Evolutionary conservation across 1,140 invertebrate genomes (phyloP).

Genomic region (Liolophura sinensis): DNA sequence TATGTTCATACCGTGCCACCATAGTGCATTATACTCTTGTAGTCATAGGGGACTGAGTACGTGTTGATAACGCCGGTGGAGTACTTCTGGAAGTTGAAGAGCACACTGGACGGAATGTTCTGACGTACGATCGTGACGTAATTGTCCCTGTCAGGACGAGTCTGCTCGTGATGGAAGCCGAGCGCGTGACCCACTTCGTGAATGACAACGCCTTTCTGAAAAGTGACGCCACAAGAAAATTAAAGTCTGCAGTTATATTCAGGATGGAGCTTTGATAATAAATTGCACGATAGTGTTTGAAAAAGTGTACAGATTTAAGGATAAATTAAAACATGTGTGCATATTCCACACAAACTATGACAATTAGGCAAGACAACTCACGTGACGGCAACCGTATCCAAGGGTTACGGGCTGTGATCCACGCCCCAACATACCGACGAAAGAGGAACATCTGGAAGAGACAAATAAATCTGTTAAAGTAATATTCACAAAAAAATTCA

Average conservation of each 20-base stretch:
- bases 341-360: too few relatives aligned
- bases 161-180: constrained; percentile 66
- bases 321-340: too few relatives aligned
- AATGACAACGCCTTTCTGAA: constrained; percentile 34
- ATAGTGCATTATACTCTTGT: constrained; percentile 91
- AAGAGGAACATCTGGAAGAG: constrained; percentile 34
- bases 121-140: constrained; percentile 44
- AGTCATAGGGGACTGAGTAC: constrained; percentile 89
- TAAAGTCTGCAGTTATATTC: too few relatives aligned
- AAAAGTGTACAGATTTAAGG: too few relatives aligned
- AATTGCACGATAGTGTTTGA: too few relatives aligned
- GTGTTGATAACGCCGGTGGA: constrained; percentile 92
- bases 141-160: constrained; percentile 54
- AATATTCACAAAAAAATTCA: too few relatives aligned
- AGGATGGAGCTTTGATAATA: too few relatives aligned
- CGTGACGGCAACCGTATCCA: constrained; percentile 30
- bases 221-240: too few relatives aligned
- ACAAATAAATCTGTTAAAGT: too few relatives aligned
- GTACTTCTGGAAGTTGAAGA: constrained; percentile 97
- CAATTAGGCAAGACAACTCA: constrained; percentile 14
- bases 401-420: constrained; percentile 29
- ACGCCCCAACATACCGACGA: constrained; percentile 30
- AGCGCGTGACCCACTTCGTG: constrained; percentile 59
- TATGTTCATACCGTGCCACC: constrained; percentile 50
- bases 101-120: constrained; percentile 35